Percentiles rank a stretch among this genome's conserved stretches.
phyloP scores from a whole-genome alignment of 2,113 vertebrate species.

The Pollachius pollachius region DNA sequence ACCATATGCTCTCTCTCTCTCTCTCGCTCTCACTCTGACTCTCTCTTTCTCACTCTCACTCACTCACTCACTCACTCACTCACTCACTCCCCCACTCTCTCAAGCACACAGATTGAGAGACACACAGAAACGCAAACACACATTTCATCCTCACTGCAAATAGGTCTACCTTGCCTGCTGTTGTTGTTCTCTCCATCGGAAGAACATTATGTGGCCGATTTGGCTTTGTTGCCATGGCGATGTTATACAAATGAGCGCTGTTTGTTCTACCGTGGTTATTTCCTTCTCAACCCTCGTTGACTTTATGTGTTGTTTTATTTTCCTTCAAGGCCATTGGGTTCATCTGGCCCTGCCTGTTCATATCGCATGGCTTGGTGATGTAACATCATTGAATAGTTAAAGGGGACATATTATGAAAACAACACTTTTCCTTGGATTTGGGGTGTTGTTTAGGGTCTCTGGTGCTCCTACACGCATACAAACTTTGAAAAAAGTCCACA shows the following conservation, averaged over 20 bases:
- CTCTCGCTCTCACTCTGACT: background rate
- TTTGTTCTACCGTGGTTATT: constrained; percentile 8
- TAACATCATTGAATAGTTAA: too few species aligned
- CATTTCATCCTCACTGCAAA: constrained; percentile 25
- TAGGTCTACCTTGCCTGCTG: constrained; percentile 13
- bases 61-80: background rate
- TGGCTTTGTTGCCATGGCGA: constrained; percentile 48
- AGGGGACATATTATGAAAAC: too few species aligned
- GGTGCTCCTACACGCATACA: too few species aligned
- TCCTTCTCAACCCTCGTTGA: too few species aligned
- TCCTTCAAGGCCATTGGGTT: background rate
- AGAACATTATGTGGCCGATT: constrained; percentile 2
- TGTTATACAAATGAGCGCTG: constrained; percentile 24
- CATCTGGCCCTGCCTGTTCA: background rate
- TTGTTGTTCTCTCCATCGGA: background rate
- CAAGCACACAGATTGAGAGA: background rate
- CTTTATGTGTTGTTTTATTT: too few species aligned
- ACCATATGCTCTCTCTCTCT: constrained; percentile 25
- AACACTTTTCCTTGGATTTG: too few species aligned
- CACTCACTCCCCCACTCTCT: background rate
- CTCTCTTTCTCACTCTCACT: background rate
- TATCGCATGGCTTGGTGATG: too few species aligned
- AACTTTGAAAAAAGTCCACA: too few species aligned
- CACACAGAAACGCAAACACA: background rate
- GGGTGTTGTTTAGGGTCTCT: too few species aligned